Conservation (phyloP, 2,797 vertebrate genomes). For the Ctenopoma kingsleyae region DNA sequence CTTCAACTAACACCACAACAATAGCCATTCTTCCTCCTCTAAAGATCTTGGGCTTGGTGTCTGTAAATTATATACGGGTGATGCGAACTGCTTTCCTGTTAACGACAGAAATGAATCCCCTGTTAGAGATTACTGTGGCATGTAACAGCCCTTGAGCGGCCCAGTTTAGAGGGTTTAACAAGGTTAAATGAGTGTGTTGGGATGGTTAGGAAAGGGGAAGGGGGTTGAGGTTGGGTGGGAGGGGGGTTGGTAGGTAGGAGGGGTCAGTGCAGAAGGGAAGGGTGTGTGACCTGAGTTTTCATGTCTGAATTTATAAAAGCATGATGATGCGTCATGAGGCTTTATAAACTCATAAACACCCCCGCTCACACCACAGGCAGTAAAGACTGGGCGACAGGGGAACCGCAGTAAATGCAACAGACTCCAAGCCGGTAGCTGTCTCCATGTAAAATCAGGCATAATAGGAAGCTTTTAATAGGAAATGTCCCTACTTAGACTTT, state of each 20-base stretch:
- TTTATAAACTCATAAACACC: slow-evolving; percentile 79
- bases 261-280: slow-evolving; percentile 17
- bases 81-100: slow-evolving; percentile 56
- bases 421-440: slow-evolving; percentile 31
- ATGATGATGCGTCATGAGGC: slow-evolving; percentile 70
- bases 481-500: slow-evolving; percentile 65
- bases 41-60: slow-evolving; percentile 50
- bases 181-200: slow-evolving; percentile 78
- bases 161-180: slow-evolving; percentile 79
- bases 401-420: slow-evolving; percentile 62
- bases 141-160: slow-evolving; percentile 75
- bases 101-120: slow-evolving; percentile 76
- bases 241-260: no score
- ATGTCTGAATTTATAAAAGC: slow-evolving; percentile 74
- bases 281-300: slow-evolving; percentile 37
- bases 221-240: slow-evolving; percentile 3
- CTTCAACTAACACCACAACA: slow-evolving; percentile 43
- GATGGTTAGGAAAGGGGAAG: slow-evolving; percentile 39
- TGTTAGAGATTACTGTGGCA: slow-evolving; percentile 77
- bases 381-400: slow-evolving; percentile 64
- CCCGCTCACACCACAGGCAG: slow-evolving; percentile 54
- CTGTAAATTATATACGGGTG: slow-evolving; percentile 68
- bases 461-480: slow-evolving; percentile 66
- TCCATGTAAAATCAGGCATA: slow-evolving; percentile 55
- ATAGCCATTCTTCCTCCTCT: slow-evolving; percentile 30